phyloP scores from a whole-genome alignment of 53 echinoderm and acorn worm genomes.

The Echinarachnius parma region DNA sequence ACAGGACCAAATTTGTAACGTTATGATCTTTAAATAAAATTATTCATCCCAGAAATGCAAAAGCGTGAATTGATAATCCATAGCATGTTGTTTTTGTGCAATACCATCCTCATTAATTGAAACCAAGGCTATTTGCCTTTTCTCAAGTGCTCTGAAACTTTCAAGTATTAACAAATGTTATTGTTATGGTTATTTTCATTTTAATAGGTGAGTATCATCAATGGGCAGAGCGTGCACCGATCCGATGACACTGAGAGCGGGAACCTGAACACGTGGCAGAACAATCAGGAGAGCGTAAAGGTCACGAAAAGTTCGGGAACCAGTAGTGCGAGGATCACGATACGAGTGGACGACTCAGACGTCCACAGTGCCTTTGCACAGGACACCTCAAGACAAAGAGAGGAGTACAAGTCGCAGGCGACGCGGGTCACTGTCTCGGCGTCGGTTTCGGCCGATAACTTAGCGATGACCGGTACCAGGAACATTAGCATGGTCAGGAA shows the following conservation, averaged over 20 bases:
- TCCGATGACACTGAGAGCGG: background rate
- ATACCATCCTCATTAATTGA: too few species aligned
- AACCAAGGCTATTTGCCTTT: too few species aligned
- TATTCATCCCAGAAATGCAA: too few species aligned
- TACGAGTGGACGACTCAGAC: slow-evolving; percentile 14
- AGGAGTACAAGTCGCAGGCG: slow-evolving; percentile 28
- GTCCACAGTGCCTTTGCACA: background rate
- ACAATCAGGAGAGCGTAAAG: slow-evolving; percentile 37
- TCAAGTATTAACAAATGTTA: too few species aligned
- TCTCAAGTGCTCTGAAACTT: too few species aligned
- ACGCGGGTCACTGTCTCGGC: slow-evolving; percentile 36
- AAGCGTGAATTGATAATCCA: too few species aligned
- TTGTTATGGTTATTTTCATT: too few species aligned
- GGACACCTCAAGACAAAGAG: slow-evolving; percentile 3
- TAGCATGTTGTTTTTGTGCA: too few species aligned
- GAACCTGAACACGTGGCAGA: slow-evolving; percentile 18
- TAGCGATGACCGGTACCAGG: slow-evolving; percentile 15
- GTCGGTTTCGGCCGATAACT: slow-evolving; percentile 40
- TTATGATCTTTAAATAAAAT: too few species aligned
- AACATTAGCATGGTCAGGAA: slow-evolving; percentile 1
- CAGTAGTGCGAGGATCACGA: slow-evolving; percentile 8
- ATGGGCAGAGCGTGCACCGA: slow-evolving; percentile 36
- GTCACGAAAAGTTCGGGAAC: slow-evolving; percentile 6
- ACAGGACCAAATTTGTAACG: too few species aligned
- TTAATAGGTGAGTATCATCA: slow-evolving; percentile 45